Conservation (phyloP, 2,888 invertebrate species). For the Leuctra nigra region DNA sequence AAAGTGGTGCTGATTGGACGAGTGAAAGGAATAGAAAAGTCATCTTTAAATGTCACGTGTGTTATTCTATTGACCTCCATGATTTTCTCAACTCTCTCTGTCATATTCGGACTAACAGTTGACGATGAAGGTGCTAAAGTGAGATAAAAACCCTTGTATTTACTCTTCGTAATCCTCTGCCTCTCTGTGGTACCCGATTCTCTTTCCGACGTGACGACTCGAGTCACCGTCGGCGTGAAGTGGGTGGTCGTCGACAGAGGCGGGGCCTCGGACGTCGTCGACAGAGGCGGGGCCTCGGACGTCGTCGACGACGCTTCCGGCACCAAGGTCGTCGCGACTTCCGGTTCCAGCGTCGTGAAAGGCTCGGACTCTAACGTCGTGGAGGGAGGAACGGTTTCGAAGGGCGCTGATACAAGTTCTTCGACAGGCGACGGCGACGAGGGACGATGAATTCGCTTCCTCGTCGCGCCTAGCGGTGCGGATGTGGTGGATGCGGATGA, state of each 20-base stretch:
- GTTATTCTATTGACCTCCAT: constrained; percentile 26
- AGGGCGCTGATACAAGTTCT: constrained; percentile 16
- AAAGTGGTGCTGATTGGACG: not conserved
- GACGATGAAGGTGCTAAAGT: not conserved
- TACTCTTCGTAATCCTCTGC: constrained; percentile 36
- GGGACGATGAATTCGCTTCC: not conserved
- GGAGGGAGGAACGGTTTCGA: constrained; percentile 34
- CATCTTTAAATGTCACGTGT: constrained; percentile 23
- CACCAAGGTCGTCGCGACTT: not conserved
- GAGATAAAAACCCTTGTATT: constrained; percentile 14
- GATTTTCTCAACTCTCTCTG: constrained; percentile 22
- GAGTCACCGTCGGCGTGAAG: constrained; percentile 37
- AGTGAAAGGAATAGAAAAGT: constrained; percentile 3
- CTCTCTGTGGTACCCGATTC: constrained; percentile 43
- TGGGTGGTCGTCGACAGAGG: constrained; percentile 26
- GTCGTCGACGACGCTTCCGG: no score
- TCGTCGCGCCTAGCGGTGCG: not conserved
- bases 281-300: no score
- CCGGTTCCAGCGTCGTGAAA: not conserved
- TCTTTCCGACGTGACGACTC: constrained; percentile 43
- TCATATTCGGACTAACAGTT: constrained; percentile 1
- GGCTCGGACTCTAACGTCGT: constrained; percentile 39
- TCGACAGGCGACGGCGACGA: constrained; percentile 24
- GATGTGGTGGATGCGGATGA: constrained; percentile 2
- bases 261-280: constrained; percentile 11